Evolutionary conservation across 2,888 invertebrate species (phyloP).

Genomic region (Chymomyza fuscimana): DNA sequence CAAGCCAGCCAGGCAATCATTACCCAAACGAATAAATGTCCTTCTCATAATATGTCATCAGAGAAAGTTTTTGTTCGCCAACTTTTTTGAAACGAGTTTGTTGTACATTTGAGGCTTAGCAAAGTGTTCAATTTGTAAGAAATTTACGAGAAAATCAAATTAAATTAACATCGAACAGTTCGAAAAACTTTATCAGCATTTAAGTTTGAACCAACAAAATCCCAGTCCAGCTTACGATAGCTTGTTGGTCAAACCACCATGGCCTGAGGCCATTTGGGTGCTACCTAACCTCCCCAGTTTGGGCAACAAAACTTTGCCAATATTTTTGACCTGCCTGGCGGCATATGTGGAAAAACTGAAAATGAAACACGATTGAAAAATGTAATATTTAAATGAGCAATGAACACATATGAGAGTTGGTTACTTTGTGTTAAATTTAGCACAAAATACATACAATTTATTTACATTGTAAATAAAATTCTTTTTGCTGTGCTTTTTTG

Average conservation of each 20-base stretch:
- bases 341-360: not conserved
- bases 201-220: not conserved
- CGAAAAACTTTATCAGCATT: slow-evolving; percentile 42
- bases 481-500: not conserved
- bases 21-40: slow-evolving; percentile 38
- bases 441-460: not conserved
- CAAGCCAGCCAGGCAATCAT: not conserved
- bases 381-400: not conserved
- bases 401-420: not conserved
- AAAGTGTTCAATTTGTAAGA: slow-evolving; percentile 60
- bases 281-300: not conserved
- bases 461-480: not conserved
- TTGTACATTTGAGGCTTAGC: slow-evolving; percentile 43
- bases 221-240: slow-evolving; percentile 37
- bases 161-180: slow-evolving; percentile 61
- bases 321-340: not conserved
- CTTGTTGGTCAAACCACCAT: slow-evolving; percentile 45
- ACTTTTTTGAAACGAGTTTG: slow-evolving; percentile 50
- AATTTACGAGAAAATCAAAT: slow-evolving; percentile 61
- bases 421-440: not conserved
- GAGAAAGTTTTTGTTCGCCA: slow-evolving; percentile 42
- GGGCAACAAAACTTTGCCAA: not conserved
- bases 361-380: not conserved
- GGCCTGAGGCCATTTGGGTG: not conserved
- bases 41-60: slow-evolving; percentile 52